Evolutionary conservation across 2,888 invertebrate genomes (phyloP).

Genomic region (Chouioia cunea): DNA sequence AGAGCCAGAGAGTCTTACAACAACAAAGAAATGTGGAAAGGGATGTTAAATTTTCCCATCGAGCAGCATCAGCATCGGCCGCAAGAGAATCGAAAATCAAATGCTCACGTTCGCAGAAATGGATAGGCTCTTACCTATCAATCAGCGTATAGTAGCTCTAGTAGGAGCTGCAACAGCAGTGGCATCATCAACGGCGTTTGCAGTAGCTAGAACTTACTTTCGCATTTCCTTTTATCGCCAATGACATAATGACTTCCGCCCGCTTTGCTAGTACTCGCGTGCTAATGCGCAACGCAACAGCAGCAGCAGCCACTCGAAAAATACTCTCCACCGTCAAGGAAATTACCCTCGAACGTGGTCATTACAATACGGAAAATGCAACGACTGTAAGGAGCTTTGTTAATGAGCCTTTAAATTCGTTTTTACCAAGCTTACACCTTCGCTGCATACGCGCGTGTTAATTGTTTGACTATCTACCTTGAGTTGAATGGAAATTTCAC

Average conservation of each 20-base stretch:
- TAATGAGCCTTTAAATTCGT: no score
- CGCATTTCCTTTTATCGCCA: conserved; percentile 27
- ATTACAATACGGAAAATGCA: conserved; percentile 20
- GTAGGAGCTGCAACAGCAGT: neutral
- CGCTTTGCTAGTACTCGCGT: neutral
- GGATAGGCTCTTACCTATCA: conserved; percentile 23
- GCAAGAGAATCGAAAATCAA: neutral
- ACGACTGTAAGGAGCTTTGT: no score
- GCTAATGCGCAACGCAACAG: conserved; percentile 30
- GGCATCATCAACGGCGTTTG: conserved; percentile 10
- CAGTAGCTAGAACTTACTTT: neutral
- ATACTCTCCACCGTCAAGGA: conserved; percentile 11
- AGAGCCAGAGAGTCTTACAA: neutral
- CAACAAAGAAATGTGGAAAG: neutral
- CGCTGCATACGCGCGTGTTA: no score
- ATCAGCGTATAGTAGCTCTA: neutral
- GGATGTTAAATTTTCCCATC: neutral
- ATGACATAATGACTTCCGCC: conserved; percentile 39
- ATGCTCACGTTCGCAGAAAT: neutral
- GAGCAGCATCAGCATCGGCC: neutral
- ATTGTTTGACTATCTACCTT: no score
- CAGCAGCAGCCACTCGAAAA: neutral
- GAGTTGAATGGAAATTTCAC: no score
- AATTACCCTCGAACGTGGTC: conserved; percentile 33
- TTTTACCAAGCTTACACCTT: no score